These are phyloP conservation scores for Eutolmus rufibarbis DNA, from an alignment of 2,888 invertebrate species.

Conservation along the genomic window DNA sequence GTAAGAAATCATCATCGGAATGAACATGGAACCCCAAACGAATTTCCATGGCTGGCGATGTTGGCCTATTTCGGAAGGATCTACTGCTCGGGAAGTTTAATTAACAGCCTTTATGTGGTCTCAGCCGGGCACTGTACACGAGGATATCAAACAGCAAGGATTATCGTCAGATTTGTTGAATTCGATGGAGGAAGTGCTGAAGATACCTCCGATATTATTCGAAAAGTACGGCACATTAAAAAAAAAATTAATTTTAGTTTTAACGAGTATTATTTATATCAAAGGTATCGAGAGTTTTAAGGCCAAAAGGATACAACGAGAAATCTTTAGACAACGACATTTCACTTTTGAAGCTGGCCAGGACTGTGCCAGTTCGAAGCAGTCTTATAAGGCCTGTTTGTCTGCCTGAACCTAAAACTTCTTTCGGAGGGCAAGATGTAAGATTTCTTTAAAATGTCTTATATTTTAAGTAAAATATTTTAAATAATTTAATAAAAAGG, in stretches of 20 bases:
- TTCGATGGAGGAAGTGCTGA: conserved; percentile 59
- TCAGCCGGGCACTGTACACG: conserved; percentile 49
- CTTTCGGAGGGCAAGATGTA: conserved; percentile 47
- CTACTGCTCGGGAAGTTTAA: neutral
- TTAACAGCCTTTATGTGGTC: neutral
- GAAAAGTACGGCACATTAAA: conserved; percentile 50
- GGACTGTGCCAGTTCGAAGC: conserved; percentile 42
- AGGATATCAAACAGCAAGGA: conserved; percentile 53
- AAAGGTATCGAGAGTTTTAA: neutral
- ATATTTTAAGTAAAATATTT: neutral
- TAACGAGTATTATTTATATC: neutral
- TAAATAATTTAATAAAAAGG: conserved; percentile 36
- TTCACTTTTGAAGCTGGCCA: conserved; percentile 45
- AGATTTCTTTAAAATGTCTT: neutral
- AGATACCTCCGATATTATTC: conserved; percentile 55
- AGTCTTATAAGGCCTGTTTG: conserved; percentile 49
- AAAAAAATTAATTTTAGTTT: conserved; percentile 4
- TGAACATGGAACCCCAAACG: conserved; percentile 55
- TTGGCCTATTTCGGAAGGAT: neutral
- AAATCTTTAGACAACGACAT: conserved; percentile 47
- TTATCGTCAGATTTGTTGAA: conserved; percentile 51
- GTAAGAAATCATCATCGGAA: conserved; percentile 55
- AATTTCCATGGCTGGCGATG: conserved; percentile 27
- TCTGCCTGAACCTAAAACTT: conserved; percentile 38
- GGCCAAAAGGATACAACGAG: conserved; percentile 17